Evolutionary conservation across 1,140 invertebrate species (phyloP).

Genomic region (Ectropis grisescens): DNA sequence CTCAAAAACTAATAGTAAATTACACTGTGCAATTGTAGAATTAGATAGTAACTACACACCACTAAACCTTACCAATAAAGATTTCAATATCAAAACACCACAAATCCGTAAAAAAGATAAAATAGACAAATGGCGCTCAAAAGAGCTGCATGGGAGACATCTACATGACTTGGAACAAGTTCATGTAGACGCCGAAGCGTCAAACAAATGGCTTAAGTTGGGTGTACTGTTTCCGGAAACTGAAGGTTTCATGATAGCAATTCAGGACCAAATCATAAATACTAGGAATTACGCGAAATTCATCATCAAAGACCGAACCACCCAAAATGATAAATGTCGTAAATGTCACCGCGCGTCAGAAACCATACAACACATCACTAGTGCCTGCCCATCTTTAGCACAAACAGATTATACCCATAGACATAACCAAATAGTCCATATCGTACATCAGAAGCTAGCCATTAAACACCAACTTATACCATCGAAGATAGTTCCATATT

Average conservation of each 20-base stretch:
- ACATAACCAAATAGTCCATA: constrained; percentile 12
- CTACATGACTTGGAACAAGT: constrained; percentile 5
- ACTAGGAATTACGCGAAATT: constrained; percentile 22
- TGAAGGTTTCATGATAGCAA: constrained; percentile 4
- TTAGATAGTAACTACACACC: constrained; percentile 12
- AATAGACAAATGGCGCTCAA: constrained; percentile 10
- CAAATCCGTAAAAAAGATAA: constrained; percentile 6
- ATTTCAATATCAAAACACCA: constrained; percentile 6
- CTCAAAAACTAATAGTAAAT: neutral
- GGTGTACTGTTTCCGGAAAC: constrained; percentile 9
- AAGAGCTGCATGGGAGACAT: constrained; percentile 6
- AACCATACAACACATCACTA: constrained; percentile 19
- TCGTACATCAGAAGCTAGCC: constrained; percentile 10
- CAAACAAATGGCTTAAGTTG: constrained; percentile 20
- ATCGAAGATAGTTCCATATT: neutral
- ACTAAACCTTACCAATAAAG: constrained; percentile 7
- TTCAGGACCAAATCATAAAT: constrained; percentile 25
- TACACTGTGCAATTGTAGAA: constrained; percentile 9
- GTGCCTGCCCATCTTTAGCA: constrained; percentile 7
- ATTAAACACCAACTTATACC: constrained; percentile 10
- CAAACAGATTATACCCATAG: constrained; percentile 13
- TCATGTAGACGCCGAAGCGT: constrained; percentile 14
- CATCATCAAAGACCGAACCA: constrained; percentile 16
- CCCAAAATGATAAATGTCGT: constrained; percentile 6
- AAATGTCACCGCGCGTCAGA: constrained; percentile 10